These are phyloP conservation scores for Unio pictorum DNA, from an alignment of 2,888 invertebrate species.

Conservation along the genomic window DNA sequence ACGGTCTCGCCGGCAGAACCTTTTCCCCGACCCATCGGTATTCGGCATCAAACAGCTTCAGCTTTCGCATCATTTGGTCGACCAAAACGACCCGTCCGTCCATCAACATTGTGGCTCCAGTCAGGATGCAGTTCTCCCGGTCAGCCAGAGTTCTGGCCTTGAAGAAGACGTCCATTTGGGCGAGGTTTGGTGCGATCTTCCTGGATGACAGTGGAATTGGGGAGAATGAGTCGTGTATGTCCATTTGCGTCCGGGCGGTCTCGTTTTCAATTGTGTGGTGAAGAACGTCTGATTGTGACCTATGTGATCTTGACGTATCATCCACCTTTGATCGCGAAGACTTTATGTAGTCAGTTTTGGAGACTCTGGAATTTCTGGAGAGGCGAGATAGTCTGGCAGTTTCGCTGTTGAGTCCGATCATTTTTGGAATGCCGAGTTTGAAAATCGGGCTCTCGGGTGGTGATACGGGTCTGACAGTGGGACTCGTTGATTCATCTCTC, in stretches of 20 bases:
- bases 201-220: conserved; percentile 12
- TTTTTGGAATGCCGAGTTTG: conserved; percentile 3
- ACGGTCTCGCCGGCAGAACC: conserved; percentile 38
- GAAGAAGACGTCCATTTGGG: conserved; percentile 40
- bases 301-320: too few relatives aligned
- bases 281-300: too few relatives aligned
- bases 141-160: conserved; percentile 36
- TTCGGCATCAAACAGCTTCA: conserved; percentile 43
- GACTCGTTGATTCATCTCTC: conserved; percentile 18
- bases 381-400: conserved; percentile 34
- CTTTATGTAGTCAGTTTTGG: not conserved
- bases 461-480: conserved; percentile 15
- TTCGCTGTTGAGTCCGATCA: conserved; percentile 16
- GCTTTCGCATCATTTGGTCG: conserved; percentile 40
- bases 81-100: conserved; percentile 34
- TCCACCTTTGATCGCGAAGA: too few relatives aligned
- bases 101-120: conserved; percentile 33
- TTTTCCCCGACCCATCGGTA: conserved; percentile 44
- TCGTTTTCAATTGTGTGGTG: too few relatives aligned
- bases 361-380: conserved; percentile 20
- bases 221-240: conserved; percentile 1
- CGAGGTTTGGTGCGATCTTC: conserved; percentile 24
- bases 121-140: conserved; percentile 41
- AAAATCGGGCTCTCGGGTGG: conserved; percentile 7
- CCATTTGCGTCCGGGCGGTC: conserved; percentile 22